Percentiles rank a stretch among this genome's conserved stretches.
These are phyloP conservation scores for Lordiphosa stackelbergi DNA, from an alignment of 1,140 invertebrate species.

Conservation along the genomic window DNA sequence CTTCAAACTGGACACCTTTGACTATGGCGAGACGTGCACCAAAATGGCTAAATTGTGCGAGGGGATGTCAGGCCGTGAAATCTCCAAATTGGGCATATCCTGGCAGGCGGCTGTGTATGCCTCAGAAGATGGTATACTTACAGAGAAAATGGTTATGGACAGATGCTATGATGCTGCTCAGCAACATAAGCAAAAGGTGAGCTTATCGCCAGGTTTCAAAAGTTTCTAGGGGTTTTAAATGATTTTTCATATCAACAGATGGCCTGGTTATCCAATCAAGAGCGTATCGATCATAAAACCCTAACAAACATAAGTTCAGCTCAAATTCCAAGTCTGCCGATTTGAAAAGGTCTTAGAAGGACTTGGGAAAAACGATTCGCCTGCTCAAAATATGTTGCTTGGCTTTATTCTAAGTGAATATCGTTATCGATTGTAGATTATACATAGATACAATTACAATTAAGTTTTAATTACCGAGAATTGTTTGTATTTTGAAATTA, in stretches of 20 bases:
- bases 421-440: too few relatives aligned
- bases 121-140: constrained; percentile 94
- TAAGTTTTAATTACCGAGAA: constrained; percentile 58
- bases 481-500: constrained; percentile 32
- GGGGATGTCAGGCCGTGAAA: constrained; percentile 97
- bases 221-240: too few relatives aligned
- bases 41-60: constrained; percentile 90
- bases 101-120: constrained; percentile 98
- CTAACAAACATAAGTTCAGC: constrained; percentile 48
- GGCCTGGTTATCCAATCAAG: constrained; percentile 85
- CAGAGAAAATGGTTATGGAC: constrained; percentile 93
- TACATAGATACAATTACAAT: constrained; percentile 32
- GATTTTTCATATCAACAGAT: constrained; percentile 77
- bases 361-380: background rate
- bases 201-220: background rate
- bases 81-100: constrained; percentile 97
- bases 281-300: constrained; percentile 80
- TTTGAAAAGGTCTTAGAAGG: constrained; percentile 42
- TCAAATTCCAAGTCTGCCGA: constrained; percentile 18
- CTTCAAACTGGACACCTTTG: constrained; percentile 95
- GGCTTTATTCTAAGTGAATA: too few relatives aligned
- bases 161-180: constrained; percentile 88
- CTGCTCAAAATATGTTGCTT: too few relatives aligned
- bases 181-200: constrained; percentile 92
- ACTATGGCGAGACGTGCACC: constrained; percentile 93